Evolutionary conservation across 2,797 vertebrate species (phyloP).

Genomic region (Anguilla anguilla): DNA sequence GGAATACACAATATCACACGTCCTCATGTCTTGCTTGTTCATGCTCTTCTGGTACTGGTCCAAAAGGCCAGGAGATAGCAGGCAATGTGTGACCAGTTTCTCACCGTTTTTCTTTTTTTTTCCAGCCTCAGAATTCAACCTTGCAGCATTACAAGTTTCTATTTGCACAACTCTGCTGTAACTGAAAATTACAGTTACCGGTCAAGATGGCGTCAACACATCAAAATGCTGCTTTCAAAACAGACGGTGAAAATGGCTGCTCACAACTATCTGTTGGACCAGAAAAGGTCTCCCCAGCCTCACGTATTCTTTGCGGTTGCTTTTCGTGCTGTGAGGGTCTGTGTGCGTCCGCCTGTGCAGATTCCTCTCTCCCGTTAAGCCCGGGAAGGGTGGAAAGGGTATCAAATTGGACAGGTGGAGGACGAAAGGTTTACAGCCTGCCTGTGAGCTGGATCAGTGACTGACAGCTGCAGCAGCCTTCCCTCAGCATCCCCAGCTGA

Average conservation of each 20-base stretch:
- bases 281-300: background rate
- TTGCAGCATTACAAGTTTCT: background rate
- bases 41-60: background rate
- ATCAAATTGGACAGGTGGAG: background rate
- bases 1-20: background rate
- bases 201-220: background rate
- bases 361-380: background rate
- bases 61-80: background rate
- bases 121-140: background rate
- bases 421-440: background rate
- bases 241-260: background rate
- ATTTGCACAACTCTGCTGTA: background rate
- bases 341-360: background rate
- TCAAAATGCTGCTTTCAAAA: background rate
- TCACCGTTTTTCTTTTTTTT: background rate
- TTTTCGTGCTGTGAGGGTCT: background rate
- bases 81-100: background rate
- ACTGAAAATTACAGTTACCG: background rate
- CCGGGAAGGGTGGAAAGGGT: background rate
- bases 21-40: background rate
- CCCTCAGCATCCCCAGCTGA: background rate
- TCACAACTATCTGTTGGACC: background rate
- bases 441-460: background rate
- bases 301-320: background rate
- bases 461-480: background rate